These are phyloP conservation scores for Lucilia sericata DNA, from an alignment of 1,140 invertebrate genomes.

Conservation along the genomic window DNA sequence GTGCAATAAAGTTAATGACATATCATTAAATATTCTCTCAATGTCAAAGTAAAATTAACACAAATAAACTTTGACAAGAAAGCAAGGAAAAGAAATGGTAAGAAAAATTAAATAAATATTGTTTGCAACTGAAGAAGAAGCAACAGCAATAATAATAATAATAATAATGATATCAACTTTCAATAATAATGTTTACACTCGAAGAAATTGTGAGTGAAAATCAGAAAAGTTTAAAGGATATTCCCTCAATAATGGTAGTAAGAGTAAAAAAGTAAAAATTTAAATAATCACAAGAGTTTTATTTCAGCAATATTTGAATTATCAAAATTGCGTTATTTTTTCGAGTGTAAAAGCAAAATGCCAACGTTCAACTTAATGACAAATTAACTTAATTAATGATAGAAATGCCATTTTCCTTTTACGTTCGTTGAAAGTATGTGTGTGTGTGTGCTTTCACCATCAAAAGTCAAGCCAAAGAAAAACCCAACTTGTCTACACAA, in stretches of 20 bases:
- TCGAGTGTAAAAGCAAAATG: neutral
- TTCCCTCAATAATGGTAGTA: no score
- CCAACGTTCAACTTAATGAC: slow-evolving; percentile 28
- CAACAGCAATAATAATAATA: neutral
- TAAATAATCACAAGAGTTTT: no score
- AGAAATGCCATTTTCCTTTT: neutral
- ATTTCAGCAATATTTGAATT: no score
- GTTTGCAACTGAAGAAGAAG: neutral
- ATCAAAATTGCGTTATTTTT: neutral
- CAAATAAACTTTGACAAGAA: slow-evolving; percentile 41
- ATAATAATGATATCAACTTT: neutral
- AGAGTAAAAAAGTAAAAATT: no score
- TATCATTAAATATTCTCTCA: slow-evolving; percentile 41
- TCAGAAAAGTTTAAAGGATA: no score
- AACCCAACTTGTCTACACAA: neutral
- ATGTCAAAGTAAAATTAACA: slow-evolving; percentile 43
- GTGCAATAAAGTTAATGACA: slow-evolving; percentile 43
- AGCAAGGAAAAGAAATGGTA: neutral
- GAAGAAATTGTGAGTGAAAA: neutral
- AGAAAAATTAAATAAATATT: slow-evolving; percentile 22
- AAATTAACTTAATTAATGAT: slow-evolving; percentile 42
- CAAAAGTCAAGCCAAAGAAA: neutral
- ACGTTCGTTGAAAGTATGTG: neutral
- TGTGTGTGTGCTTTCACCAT: neutral
- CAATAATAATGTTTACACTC: neutral